Percentiles rank a stretch among this genome's conserved stretches.
These are phyloP conservation scores for Coleophora flavipennella DNA, from an alignment of 2,888 invertebrate genomes.

Conservation along the genomic window DNA sequence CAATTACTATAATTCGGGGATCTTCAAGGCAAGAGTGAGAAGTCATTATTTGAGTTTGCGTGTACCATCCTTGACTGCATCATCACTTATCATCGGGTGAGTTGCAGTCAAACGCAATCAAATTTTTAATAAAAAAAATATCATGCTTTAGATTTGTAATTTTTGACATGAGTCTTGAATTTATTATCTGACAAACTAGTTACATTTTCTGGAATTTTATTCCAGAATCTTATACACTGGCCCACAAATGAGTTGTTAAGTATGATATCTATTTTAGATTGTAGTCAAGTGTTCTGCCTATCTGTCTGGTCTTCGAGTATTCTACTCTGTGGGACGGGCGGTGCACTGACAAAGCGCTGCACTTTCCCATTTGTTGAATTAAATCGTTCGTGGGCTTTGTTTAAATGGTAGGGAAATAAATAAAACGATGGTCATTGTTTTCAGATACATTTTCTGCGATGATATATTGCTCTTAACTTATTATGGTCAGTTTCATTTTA, in stretches of 20 bases:
- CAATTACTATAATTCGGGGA: no score
- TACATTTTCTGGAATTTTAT: no score
- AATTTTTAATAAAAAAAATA: not conserved
- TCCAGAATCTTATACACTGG: not conserved
- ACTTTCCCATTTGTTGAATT: conserved; percentile 22
- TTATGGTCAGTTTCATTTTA: no score
- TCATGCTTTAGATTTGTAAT: not conserved
- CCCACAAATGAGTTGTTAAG: not conserved
- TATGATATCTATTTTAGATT: not conserved
- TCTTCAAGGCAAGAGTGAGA: no score
- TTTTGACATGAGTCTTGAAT: not conserved
- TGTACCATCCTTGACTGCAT: no score
- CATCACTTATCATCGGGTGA: no score
- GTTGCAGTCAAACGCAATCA: no score
- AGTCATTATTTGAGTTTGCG: no score
- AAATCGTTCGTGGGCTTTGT: conserved; percentile 23
- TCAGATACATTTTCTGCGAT: not conserved
- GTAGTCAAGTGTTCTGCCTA: not conserved
- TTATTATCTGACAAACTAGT: no score
- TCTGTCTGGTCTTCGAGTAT: not conserved
- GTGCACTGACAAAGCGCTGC: conserved; percentile 19
- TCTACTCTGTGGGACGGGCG: not conserved
- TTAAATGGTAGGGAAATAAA: conserved; percentile 7
- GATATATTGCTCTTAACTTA: not conserved
- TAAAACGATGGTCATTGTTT: conserved; percentile 6